A percentile compares a stretch with the other conserved stretches of the same genome.
Evolutionary conservation across 2,797 vertebrate species (phyloP).

Genomic region (Ambastaia sidthimunki): DNA sequence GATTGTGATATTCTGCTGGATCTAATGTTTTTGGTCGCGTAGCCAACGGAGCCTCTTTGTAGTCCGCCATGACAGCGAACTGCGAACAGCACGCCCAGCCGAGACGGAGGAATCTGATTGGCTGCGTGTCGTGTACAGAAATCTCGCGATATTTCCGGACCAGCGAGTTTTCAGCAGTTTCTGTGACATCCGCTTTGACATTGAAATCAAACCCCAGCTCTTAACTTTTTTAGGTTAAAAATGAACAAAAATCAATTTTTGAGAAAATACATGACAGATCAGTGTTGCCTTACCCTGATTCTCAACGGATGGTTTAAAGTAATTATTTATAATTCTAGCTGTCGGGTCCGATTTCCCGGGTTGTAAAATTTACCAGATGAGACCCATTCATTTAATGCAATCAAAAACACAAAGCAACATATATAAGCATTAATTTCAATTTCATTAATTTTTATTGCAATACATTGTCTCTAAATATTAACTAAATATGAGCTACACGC

Average conservation of each 20-base stretch:
- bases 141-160: constrained; percentile 21
- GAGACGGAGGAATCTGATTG: constrained; percentile 26
- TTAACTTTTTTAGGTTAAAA: too few species aligned
- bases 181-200: too few species aligned
- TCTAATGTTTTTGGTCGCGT: constrained; percentile 81
- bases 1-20: constrained; percentile 77
- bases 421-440: background rate
- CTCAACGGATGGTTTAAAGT: too few species aligned
- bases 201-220: too few species aligned
- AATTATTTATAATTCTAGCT: too few species aligned
- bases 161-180: too few species aligned
- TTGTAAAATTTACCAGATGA: too few species aligned
- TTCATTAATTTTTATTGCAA: background rate
- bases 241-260: too few species aligned
- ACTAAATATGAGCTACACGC: background rate
- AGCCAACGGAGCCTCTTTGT: constrained; percentile 74
- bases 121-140: background rate
- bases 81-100: background rate
- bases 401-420: background rate
- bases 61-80: constrained; percentile 77
- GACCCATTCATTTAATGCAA: background rate
- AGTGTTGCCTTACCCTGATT: too few species aligned
- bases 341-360: too few species aligned
- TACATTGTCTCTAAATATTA: background rate
- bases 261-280: too few species aligned